phyloP scores from a whole-genome alignment of 2,888 invertebrate genomes.

The Eucera pruinosa region DNA sequence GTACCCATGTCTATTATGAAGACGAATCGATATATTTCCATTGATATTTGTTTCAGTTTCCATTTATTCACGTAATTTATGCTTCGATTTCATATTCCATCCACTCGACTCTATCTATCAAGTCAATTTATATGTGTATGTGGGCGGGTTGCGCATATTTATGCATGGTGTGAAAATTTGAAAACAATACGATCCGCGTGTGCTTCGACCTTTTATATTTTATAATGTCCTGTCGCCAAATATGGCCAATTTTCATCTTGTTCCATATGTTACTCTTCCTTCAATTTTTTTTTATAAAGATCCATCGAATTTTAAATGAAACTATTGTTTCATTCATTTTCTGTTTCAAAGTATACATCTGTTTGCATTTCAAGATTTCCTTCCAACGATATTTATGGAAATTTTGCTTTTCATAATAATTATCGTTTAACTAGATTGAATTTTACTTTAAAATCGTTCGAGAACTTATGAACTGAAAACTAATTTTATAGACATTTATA shows the following conservation, averaged over 20 bases:
- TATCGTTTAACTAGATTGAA: too few species aligned
- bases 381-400: neutral
- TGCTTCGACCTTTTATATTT: conserved; percentile 17
- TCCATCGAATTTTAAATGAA: neutral
- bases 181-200: neutral
- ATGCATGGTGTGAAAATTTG: conserved; percentile 36
- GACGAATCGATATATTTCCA: conserved; percentile 45
- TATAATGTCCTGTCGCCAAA: conserved; percentile 18
- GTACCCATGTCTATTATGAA: conserved; percentile 11
- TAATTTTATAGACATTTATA: too few species aligned
- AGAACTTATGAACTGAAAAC: too few species aligned
- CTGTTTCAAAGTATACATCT: neutral
- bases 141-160: conserved; percentile 27
- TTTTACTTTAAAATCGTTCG: too few species aligned
- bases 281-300: neutral
- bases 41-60: conserved; percentile 47
- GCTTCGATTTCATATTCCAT: conserved; percentile 51
- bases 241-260: neutral
- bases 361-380: neutral
- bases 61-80: conserved; percentile 53
- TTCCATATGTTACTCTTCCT: neutral
- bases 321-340: neutral
- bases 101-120: conserved; percentile 41
- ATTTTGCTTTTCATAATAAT: too few species aligned
- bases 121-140: conserved; percentile 45